Evolutionary conservation across 2,113 vertebrate genomes (phyloP), one percentile per base, ranked within the genome.

Genomic region (Sardina pilchardus): DNA sequence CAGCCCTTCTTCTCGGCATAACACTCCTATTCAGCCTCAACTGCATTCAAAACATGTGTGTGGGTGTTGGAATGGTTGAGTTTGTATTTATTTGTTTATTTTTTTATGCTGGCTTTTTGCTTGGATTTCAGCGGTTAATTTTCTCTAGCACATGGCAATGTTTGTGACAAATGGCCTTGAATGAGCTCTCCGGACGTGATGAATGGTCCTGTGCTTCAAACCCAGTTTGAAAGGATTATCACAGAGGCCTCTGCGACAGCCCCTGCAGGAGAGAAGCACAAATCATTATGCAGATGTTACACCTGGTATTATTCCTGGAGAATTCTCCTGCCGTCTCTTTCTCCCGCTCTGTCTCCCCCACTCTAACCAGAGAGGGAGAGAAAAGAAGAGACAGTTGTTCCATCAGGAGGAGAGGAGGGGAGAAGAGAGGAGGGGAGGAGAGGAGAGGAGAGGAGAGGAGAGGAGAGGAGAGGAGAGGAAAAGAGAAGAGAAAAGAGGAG

Each of bases 271-370:
- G 82, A 83, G 30, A 85, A 86, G 82, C 59, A 84, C 84, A 86
- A 91, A 83, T 82, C 84, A 90, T 87, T 89, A 86, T 26, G 16
- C 48, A 78, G 39, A 84, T 53, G 87, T 91, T 91, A 90, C 86
- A 88, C 88, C 85, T 83, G 50, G 86, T 86, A 90, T 85, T 88
- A 91, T 91, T 91, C 92, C 87, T 87, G 90, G 90, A 90, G 87
- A 82, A 86, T 88, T 85, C 71, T 78, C 71, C 39, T 34, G 36
- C 71, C 34, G 4, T 78, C 34, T 59, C 71, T 78, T 36, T 78
- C 34, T 36, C 71, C 39, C 24, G 6, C 19, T 56, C 17, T 19
- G 3, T 24, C 53, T 24, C 21, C 53, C 6, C 7, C 53, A 7
- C 26, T 34, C 3, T 17, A 36, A 78, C 71, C 71, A 78, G 71